Conservation (phyloP, 2,888 invertebrate species). For the Crematogaster levior region DNA sequence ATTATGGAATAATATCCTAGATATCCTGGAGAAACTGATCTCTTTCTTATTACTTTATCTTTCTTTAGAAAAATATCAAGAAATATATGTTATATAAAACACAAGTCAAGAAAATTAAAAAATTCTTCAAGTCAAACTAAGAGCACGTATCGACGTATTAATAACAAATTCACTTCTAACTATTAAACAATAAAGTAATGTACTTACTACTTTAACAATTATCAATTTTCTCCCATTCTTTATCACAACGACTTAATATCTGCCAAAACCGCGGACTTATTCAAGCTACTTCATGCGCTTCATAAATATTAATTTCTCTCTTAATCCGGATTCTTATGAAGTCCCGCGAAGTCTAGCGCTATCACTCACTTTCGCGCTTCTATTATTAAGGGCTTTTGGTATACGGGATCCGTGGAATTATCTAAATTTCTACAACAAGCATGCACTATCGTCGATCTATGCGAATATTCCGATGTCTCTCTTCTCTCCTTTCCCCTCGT, state of each 20-base stretch:
- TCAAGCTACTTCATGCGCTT: constrained; percentile 43
- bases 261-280: constrained; percentile 29
- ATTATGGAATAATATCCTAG: too few species aligned
- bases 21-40: too few species aligned
- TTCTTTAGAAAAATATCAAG: neutral
- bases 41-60: neutral
- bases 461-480: constrained; percentile 30
- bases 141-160: neutral
- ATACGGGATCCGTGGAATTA: constrained; percentile 36
- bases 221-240: constrained; percentile 29
- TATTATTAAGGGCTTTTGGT: constrained; percentile 40
- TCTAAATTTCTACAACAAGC: constrained; percentile 39
- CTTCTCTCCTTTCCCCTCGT: neutral
- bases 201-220: constrained; percentile 15
- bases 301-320: constrained; percentile 55
- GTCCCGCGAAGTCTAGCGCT: constrained; percentile 29
- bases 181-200: neutral
- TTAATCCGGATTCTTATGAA: constrained; percentile 54
- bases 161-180: neutral
- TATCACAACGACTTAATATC: constrained; percentile 14
- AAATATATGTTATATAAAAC: neutral
- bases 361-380: constrained; percentile 22
- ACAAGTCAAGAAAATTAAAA: neutral
- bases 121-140: neutral
- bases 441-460: constrained; percentile 16